Conservation (phyloP, 2,888 invertebrate genomes). For the Pteria penguin region DNA sequence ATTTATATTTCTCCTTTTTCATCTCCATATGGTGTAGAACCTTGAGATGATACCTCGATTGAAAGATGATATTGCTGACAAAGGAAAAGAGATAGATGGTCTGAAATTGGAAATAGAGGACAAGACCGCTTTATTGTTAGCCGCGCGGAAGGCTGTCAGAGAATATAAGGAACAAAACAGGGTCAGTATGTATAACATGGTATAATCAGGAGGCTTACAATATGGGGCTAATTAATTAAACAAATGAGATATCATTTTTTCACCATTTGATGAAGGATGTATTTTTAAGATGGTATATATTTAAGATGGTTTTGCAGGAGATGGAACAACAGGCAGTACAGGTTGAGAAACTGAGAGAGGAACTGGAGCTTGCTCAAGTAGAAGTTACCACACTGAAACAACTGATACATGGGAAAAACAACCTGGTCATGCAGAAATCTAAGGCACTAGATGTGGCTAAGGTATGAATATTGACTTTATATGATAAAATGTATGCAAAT, state of each 20-base stretch:
- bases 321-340: conserved; percentile 50
- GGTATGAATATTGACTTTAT: conserved; percentile 51
- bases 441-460: conserved; percentile 73
- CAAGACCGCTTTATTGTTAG: conserved; percentile 59
- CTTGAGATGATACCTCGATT: conserved; percentile 68
- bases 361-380: conserved; percentile 61
- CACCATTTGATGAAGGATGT: no score
- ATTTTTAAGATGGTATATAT: no score
- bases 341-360: conserved; percentile 53
- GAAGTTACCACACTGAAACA: conserved; percentile 70
- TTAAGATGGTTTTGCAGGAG: no score
- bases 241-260: no score
- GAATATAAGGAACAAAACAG: conserved; percentile 69
- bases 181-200: conserved; percentile 47
- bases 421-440: conserved; percentile 69
- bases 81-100: conserved; percentile 53
- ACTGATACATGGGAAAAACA: conserved; percentile 71
- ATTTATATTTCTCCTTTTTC: neutral
- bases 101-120: conserved; percentile 64
- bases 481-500: no score
- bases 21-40: conserved; percentile 48
- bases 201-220: no score
- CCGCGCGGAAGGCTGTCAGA: conserved; percentile 64
- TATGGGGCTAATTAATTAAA: no score
- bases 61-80: conserved; percentile 63